Evolutionary conservation across 1,140 invertebrate genomes (phyloP).

Genomic region (Nephotettix cincticeps): DNA sequence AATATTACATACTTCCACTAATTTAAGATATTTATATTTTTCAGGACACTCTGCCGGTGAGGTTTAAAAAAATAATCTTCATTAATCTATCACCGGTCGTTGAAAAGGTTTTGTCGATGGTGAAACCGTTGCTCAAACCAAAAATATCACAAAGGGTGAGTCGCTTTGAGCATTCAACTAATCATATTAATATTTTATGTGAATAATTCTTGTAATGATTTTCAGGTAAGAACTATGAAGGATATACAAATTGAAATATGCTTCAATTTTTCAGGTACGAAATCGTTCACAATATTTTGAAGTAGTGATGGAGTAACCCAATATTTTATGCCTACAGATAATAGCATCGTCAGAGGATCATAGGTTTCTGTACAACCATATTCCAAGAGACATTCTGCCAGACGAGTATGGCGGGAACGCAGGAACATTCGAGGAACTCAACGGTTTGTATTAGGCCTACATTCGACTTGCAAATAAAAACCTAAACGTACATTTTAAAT

Average conservation of each 20-base stretch:
- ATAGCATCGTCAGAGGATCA: slow-evolving; percentile 13
- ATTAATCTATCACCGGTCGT: slow-evolving; percentile 32
- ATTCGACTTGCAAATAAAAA: no score
- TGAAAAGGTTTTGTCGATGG: slow-evolving; percentile 36
- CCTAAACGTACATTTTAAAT: not conserved
- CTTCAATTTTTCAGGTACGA: no score
- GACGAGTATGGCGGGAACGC: slow-evolving; percentile 32
- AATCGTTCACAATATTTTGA: no score
- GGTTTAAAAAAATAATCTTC: slow-evolving; percentile 35
- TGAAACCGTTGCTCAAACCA: slow-evolving; percentile 36
- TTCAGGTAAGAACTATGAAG: no score
- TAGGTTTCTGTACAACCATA: slow-evolving; percentile 23
- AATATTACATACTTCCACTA: no score
- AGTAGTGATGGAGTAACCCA: not conserved
- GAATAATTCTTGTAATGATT: no score
- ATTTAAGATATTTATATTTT: no score
- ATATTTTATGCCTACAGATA: no score
- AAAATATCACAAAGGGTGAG: slow-evolving; percentile 36
- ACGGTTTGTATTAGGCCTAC: slow-evolving; percentile 4
- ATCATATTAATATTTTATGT: not conserved
- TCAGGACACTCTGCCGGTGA: slow-evolving; percentile 37
- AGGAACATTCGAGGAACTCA: slow-evolving; percentile 19
- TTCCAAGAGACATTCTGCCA: slow-evolving; percentile 29
- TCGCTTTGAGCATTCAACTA: not conserved
- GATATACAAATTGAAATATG: no score